Base-by-base conservation (phyloP, 2,797 vertebrate species). In the Scleropages formosus region DNA sequence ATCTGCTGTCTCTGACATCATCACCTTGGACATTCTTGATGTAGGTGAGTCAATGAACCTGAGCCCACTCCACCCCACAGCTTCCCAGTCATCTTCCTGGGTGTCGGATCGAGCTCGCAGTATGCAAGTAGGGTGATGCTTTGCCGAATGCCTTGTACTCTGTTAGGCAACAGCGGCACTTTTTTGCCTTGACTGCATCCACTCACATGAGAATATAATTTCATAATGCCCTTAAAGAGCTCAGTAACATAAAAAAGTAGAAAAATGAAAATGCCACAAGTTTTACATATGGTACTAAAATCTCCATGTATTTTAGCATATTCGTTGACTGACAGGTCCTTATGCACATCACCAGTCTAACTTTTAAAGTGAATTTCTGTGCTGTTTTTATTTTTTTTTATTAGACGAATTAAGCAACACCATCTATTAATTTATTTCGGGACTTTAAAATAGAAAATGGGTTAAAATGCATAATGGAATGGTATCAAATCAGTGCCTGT, bases 11-110 rank as follows among this genome's bases (percentile, higher is more conserved):
- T 97, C 96, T 0, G 94, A 96, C 4, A 88, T 96, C 76, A 89
- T 92, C 86, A 95, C 93, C 26, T 80, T 98, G 87, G 96, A 98
- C 84, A 93, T 98, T 84, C 92, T 98, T 0, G 95, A 98, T 74
- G 94, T 97, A 81, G 96, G 96, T 97, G 88, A 94, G 96, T 87
- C 31, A 44, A 51, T 18, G 20, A 15, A 65, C 64, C 56, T 39
- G 51, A 11, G 39, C 62, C 18, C 16, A 10, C 22, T 44, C 13
- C 46, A 3, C 51, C 16, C 31, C 76, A 15, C 47, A 10, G 56
- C 0, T n/a, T 46, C 47, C 27, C 0, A 20, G 26, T 61, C 11
- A 1, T 44, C 46, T 27, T n/a, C 4, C 65, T 46, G 47, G 20
- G 3, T 69, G 27, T 51, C 15, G 46, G 27, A 27, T 47, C 39